Base-by-base conservation (phyloP, 2,888 invertebrate genomes). In the Caenorhabditis wallacei region DNA sequence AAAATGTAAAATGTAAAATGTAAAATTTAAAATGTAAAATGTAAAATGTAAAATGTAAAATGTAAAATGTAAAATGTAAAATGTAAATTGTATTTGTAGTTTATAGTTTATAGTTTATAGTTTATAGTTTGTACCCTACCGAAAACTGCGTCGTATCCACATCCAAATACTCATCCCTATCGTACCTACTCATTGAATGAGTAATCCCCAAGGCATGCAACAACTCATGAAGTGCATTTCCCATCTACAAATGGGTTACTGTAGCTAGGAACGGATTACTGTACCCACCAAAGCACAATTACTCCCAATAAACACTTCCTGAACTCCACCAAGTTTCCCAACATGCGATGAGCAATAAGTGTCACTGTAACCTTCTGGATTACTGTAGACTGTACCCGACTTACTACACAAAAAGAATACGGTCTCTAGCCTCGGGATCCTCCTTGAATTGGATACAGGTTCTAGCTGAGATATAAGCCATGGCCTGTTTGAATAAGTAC, bases 131-230 rank as follows among this genome's bases (percentile, higher is more conserved):
- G n/a, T n/a, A n/a, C n/a, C n/a, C n/a, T n/a, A 59, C 70, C 16
- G 4, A 11, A 1, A 70, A 4, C 1, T 16, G 2, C 3, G n/a
- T 11, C 0, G 46, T 30, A 20, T 63, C 43, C 0, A 72, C 18
- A 13, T 10, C 54, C 63, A 72, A 7, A 20, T 43, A 72, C 1
- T 63, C 30, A 51, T 63, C 72, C 10, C 72, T 40, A 30, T 72
- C 72, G 46, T 24, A 54, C 18, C 72, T 24, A 35, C 54, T 72
- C 20, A 24, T 22, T 5, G 63, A 43, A 20, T 72, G 72, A 4
- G 24, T 22, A 24, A 54, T 18, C 1, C 72, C 72, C 1, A 72
- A 20, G 0, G 63, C 40, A 26, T 72, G 72, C 7, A 63, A 11
- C n/a, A 63, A 3, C n/a, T 72, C 72, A 24, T 72, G 72, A 8